A percentile compares a stretch with the other conserved stretches of the same genome.
phyloP scores from a whole-genome alignment of 2,113 vertebrate species.

The Erpornis zantholeuca region DNA sequence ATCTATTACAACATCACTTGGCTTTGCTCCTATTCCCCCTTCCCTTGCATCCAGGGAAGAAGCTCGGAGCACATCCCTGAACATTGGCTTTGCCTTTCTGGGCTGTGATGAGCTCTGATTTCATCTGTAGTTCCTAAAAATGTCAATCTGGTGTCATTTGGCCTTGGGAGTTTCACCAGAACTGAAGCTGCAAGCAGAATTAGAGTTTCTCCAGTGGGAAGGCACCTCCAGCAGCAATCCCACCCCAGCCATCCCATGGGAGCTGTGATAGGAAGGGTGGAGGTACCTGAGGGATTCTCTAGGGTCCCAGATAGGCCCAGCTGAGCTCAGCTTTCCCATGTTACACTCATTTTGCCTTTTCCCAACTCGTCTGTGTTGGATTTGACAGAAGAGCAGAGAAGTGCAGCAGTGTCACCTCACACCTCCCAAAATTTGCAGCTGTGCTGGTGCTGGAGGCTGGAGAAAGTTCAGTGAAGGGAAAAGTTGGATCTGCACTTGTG shows the following conservation, averaged over 20 bases:
- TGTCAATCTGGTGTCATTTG: neutral
- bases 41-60: neutral
- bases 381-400: neutral
- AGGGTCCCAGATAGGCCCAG: neutral
- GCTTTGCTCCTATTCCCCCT: neutral
- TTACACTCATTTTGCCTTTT: neutral
- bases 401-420: neutral
- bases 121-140: neutral
- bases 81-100: neutral
- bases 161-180: neutral
- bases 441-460: neutral
- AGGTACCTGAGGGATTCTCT: neutral
- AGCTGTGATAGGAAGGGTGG: neutral
- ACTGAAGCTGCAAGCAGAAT: neutral
- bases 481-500: neutral
- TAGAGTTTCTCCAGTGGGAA: conserved; percentile 33
- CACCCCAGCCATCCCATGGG: neutral
- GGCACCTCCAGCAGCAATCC: neutral
- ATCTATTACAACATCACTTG: neutral
- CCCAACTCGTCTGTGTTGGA: neutral
- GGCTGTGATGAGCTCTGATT: neutral
- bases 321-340: neutral
- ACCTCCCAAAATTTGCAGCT: neutral
- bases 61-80: neutral
- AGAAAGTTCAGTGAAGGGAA: neutral